Evolutionary conservation across 1,140 invertebrate genomes (phyloP), one percentile per base, ranked within the genome.

Genomic region (Trachelipus rathkii): DNA sequence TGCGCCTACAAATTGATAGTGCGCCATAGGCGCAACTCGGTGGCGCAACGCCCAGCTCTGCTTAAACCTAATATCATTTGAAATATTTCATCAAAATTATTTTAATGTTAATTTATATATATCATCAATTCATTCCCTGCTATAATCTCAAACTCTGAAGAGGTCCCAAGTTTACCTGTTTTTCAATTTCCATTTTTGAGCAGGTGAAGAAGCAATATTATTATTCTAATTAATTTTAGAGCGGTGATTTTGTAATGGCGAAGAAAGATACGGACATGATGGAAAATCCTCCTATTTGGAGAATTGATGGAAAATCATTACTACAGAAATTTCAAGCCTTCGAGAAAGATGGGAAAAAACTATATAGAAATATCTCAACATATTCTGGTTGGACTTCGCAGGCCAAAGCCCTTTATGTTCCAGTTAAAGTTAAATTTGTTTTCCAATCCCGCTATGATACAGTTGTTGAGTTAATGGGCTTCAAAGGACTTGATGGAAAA

Each of bases 311-410:
- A 0, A 94, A 94, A 86, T 91, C 91, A 21, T 87, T 95, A 74
- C 84, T 95, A 68, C 93, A 95, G 85, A 93, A 93, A 83, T 95
- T 92, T 83, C 92, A 94, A 84, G 91, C 92, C 15, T 94, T 92
- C 85, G 89, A 90, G 78, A 89, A 92, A 79, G 91, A 93, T 84
- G 92, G 92, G 71, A 90, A 90, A 85, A 90, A 90, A 68, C 86
- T 94, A 66, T 94, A 95, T 83, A 89, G 89, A 82, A 94, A 93
- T 88, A 93, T 93, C 86, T 93, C 92, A 19, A 94, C 92, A 76
- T 80, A 80, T 44, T 80, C 79, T 11, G 79, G 79, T 21, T 80
- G 79, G 79, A 80, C 79, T 9, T 73, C 76, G 19, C 79, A 80
- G 44, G 76, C 76, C 43, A 80, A 80, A 68, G 68, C 79, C 10